Base-by-base conservation (phyloP, 1,140 invertebrate species). In the Anadara kagoshimensis region DNA sequence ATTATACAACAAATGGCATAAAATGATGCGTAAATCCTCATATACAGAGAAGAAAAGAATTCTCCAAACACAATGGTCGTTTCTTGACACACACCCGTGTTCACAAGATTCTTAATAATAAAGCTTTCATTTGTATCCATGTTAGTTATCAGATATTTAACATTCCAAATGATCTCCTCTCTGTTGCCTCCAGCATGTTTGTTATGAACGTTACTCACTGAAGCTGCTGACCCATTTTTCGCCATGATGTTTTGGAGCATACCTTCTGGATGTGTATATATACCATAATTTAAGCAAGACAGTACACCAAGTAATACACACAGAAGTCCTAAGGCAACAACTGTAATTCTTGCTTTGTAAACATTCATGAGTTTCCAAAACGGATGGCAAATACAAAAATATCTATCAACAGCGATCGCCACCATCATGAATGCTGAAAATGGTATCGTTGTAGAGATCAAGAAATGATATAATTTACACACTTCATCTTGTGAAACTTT, bases 351-450 rank as follows among this genome's bases (percentile, higher is more conserved):
- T 5, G 84, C 83, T 26, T 81, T 51, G 20, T 57, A 58, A 10
- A 73, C 63, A 7, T 79, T 85, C 71, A 86, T 83, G 2, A 78
- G 68, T 20, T 79, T 78, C 16, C 74, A 56, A 56, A 80, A 85
- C 12, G 83, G 83, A 53, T 75, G 77, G 66, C 84, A 85, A 36
- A 87, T 86, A 45, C 85, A 86, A 16, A 84, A 77, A 66, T 81
- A 86, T 20, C 85, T 54, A 49, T 86, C 85, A 53, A 84, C 69
- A 3, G 83, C 85, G 22, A 86, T 85, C 16, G 81, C 79, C 12
- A 82, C 78, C 82, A 85, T 86, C n/a, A 83, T 67, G 14, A 85
- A 73, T 22, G 81, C 78, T 14, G 81, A 83, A 41, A 81, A 85
- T 1, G 82, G 82, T 44, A 86, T 77, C 0, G 77, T 85, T 26